Base-by-base conservation (phyloP, 2,113 vertebrate species). In the Rhombomys opimus region DNA sequence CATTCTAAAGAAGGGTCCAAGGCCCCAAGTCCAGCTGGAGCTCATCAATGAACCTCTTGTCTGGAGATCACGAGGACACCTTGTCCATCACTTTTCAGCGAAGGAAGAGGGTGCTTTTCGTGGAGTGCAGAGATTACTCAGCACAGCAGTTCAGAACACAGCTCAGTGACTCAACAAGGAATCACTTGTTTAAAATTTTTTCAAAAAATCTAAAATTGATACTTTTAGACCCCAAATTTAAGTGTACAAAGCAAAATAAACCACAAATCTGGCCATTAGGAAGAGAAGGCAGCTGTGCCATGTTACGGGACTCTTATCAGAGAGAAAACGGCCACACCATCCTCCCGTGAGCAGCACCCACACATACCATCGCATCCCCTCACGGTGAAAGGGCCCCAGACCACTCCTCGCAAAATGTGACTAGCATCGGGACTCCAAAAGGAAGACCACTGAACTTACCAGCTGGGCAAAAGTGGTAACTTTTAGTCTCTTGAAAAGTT, bases 401-500 rank as follows among this genome's bases (percentile, higher is more conserved):
- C 85, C 90, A 72, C 12, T 14, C 46, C 38, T 57, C 20, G 32
- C 22, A 59, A 87, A 68, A 95, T 46, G 46, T 46, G 46, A 46
- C 86, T 77, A 77, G 87, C 93, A 35, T 85, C 5, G 73, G 82
- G 72, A 90, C 25, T 54, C 1, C n/a, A 63, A 4, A 1, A 80
- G 7, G 73, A 93, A 91, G 68, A 90, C 17, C 85, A 9, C 4
- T 18, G 10, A 87, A 99, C 99, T 13, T 98, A 99, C 99, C 99
- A 99, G 7, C 14, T 99, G 99, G 94, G 99, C 99, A 98, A 99
- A 99, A 17, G 99, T 99, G 1, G 99, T 99, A 95, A 99, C 99
- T 96, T 99, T 99, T 41, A 99, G 98, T 90, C 99, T 99, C 96
- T 99, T 99, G 95, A 99, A 99, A 92, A 99, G 98, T 97, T 99